Base-by-base conservation (phyloP, 2,113 vertebrate species). In the Narcine bancroftii region DNA sequence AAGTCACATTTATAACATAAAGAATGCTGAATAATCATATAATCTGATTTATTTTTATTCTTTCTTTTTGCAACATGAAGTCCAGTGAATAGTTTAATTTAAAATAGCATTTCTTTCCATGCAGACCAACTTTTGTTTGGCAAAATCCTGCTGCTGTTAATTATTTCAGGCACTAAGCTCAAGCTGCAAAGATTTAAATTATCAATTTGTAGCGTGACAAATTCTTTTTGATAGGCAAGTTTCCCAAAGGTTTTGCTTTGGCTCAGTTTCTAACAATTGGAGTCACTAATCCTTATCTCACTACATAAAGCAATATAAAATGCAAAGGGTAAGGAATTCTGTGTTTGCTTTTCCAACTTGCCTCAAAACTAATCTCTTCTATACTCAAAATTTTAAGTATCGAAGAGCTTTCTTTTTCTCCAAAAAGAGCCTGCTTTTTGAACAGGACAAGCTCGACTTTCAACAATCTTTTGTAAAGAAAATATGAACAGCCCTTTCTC, bases 211-310 rank as follows among this genome's bases (percentile, higher is more conserved):
- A 81, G 77, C 47, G 13, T 50, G 45, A 81, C 77, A 81, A 81
- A 33, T 50, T 81, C 26, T 75, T 75, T 11, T n/a, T 81, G 77
- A 81, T 47, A 33, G 77, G 47, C 47, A 33, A n/a, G 45, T 81
- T 47, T 81, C 33, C 77, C 33, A 81, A 81, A 29, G 47, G 77
- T 50, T 81, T 81, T 11, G 45, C 45, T 81, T 81, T 81, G 77
- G 77, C 7, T 47, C 19, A 60, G 56, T 85, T 85, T 60, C 33
- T n/a, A 21, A 85, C 56, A 85, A n/a, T 21, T 17, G 45, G 50
- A 60, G 81, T 87, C 56, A 60, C 53, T 63, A 87, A 87, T 60
- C 81, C 53, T 87, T 60, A 87, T n/a, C 36, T 63, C 21, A 63
- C n/a, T 56, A 6, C 19, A 60, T 85, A 60, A 60, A 15, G 19